phyloP scores from a whole-genome alignment of 2,888 invertebrate species.

The Toxonevra muliebris region DNA sequence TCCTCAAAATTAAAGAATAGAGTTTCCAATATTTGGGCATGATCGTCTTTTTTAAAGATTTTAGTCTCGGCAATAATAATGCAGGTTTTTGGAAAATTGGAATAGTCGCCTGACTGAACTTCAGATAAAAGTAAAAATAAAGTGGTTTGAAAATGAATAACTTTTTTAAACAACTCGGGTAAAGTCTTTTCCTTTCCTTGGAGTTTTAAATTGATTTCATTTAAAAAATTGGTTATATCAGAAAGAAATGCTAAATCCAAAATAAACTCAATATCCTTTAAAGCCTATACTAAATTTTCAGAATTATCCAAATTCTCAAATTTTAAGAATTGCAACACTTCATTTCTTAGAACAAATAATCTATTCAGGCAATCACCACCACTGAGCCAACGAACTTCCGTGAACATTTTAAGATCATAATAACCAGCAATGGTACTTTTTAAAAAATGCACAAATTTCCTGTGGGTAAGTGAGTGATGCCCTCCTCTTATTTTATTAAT shows the following conservation, averaged over 20 bases:
- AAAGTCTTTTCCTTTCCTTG: not conserved
- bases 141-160: too few species aligned
- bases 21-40: too few species aligned
- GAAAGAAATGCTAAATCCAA: constrained; percentile 13
- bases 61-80: too few species aligned
- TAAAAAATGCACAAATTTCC: constrained; percentile 3
- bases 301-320: not conserved
- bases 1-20: too few species aligned
- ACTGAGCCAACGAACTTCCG: too few species aligned
- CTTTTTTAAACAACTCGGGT: too few species aligned
- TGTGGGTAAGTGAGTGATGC: constrained; percentile 7
- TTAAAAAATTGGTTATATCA: constrained; percentile 8
- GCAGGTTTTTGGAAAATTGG: too few species aligned
- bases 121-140: too few species aligned
- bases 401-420: not conserved
- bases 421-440: not conserved
- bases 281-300: not conserved
- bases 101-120: too few species aligned
- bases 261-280: not conserved
- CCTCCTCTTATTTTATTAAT: constrained; percentile 11
- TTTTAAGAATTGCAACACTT: not conserved
- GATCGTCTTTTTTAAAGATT: too few species aligned
- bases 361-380: too few species aligned
- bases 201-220: constrained; percentile 4
- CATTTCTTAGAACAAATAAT: too few species aligned